Base-by-base conservation (phyloP, 2,797 vertebrate species). In the Crax fasciolata region DNA sequence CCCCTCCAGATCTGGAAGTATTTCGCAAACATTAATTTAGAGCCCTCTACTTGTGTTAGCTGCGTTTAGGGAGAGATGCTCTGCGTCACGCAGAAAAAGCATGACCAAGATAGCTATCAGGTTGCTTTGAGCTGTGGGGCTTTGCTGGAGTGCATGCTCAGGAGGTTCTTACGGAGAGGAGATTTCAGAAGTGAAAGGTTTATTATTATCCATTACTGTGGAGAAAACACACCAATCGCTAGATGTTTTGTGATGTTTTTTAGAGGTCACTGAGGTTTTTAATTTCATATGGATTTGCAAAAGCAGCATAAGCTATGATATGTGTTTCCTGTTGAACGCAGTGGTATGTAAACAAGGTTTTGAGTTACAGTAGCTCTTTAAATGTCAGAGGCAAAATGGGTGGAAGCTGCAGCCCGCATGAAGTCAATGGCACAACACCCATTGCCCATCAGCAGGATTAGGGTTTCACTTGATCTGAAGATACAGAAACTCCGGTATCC, bases 181-280 rank as follows among this genome's bases (percentile, higher is more conserved):
- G 48, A 39, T 92, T 84, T 89, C 52, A 43, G 21, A 79, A 93
- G 54, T 43, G 68, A 71, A 65, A 78, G 79, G 70, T 58, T n/a
- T n/a, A n/a, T n/a, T n/a, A n/a, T 72, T 85, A 49, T 89, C 52
- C 41, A 39, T 91, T 94, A 73, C 38, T 54, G 52, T 55, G 84
- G 89, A 96, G 28, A 92, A 93, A 93, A 61, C 35, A 83, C 19
- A 13, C 11, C 1, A 58, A 85, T 92, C 25, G 32, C 68, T 81
- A 81, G 91, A 55, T 90, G 91, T 93, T 71, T 88, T 67, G 32
- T 48, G 54, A 90, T 86, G 76, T 32, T 90, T 97, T 94, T 87
- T 83, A 94, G 94, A 97, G 86, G 86, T 92, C 89, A 94, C 48
- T 92, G 93, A 96, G 84, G 94, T 87, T 97, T 97, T 97, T 63